Conservation (phyloP, 2,113 vertebrate species). For the Ameiurus melas region DNA sequence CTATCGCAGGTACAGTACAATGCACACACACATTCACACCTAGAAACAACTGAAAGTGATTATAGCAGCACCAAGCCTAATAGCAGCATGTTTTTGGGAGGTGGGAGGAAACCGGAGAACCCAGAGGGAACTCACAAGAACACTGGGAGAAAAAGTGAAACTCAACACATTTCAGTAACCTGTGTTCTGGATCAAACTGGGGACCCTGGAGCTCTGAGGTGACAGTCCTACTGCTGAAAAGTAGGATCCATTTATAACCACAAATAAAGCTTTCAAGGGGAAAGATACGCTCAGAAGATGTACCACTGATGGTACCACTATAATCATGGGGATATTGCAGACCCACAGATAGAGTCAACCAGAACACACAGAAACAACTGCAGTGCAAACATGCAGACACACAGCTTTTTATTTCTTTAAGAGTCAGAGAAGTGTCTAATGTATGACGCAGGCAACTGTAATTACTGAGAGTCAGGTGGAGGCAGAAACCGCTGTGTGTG, state of each 20-base stretch:
- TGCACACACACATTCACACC: background rate
- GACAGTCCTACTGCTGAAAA: background rate
- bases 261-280: background rate
- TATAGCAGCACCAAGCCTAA: no score
- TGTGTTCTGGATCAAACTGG: background rate
- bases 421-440: background rate
- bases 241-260: background rate
- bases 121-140: background rate
- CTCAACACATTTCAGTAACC: background rate
- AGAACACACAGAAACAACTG: background rate
- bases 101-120: background rate
- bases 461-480: constrained; percentile 5
- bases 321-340: background rate
- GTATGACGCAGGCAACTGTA: background rate
- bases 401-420: background rate
- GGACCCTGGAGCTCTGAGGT: background rate
- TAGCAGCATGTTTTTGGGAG: background rate
- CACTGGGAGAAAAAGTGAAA: background rate
- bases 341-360: background rate
- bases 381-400: background rate
- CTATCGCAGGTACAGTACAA: background rate
- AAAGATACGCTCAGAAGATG: background rate
- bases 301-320: background rate
- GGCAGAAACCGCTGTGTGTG: background rate
- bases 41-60: background rate